Evolutionary conservation across 1,140 invertebrate species (phyloP).

Genomic region (Stegodyphus dumicola): DNA sequence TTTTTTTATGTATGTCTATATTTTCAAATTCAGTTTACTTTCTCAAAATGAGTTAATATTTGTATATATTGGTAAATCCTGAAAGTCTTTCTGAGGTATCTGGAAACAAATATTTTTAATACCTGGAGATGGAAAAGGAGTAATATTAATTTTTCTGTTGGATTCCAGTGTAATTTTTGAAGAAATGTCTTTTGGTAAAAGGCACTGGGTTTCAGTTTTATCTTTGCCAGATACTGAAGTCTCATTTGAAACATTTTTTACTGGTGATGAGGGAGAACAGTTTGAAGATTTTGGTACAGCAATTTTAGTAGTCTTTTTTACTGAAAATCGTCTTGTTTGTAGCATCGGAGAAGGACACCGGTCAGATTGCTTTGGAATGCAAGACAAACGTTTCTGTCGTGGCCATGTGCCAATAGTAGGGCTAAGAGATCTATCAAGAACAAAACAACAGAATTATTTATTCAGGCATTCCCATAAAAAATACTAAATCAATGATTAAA

Average conservation of each 20-base stretch:
- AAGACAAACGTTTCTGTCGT: slow-evolving; percentile 29
- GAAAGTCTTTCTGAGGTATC: too few species aligned
- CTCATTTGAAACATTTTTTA: not conserved
- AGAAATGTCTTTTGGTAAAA: not conserved
- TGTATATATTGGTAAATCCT: too few species aligned
- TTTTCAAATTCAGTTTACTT: too few species aligned
- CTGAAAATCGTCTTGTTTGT: not conserved
- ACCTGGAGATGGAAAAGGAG: not conserved
- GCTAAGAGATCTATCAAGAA: not conserved
- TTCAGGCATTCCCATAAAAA: not conserved
- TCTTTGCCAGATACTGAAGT: slow-evolving; percentile 12
- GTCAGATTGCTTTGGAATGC: slow-evolving; percentile 30
- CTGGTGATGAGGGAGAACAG: not conserved
- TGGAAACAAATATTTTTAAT: not conserved
- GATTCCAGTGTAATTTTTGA: not conserved
- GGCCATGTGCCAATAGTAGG: slow-evolving; percentile 23
- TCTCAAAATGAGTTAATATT: too few species aligned
- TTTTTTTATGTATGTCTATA: too few species aligned
- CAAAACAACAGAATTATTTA: not conserved
- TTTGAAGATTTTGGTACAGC: not conserved
- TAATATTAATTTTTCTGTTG: not conserved
- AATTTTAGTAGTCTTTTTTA: not conserved
- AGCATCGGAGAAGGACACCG: slow-evolving; percentile 31
- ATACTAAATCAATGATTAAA: not conserved
- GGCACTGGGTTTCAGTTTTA: not conserved